Conservation (phyloP, 2,113 vertebrate species). For the Peromyscus maniculatus region DNA sequence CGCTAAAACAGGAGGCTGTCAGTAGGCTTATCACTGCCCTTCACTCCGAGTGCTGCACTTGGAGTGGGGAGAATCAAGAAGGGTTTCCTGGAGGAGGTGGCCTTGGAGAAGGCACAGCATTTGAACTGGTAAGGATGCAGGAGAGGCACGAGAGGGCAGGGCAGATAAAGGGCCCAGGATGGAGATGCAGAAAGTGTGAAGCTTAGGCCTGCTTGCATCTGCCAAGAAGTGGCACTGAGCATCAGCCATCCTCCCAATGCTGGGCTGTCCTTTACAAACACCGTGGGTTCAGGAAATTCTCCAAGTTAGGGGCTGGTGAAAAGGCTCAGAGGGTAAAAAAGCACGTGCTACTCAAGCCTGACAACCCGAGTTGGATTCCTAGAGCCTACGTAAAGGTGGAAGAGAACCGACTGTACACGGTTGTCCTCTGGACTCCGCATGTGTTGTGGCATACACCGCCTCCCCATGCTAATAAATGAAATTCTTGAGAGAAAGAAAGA, state of each 20-base stretch:
- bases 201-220: not conserved
- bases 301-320: not conserved
- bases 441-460: not conserved
- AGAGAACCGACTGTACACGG: not conserved
- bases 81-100: slow-evolving; percentile 23
- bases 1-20: not conserved
- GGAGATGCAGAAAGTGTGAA: not conserved
- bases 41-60: not conserved
- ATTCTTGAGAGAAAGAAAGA: not conserved
- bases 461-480: no score
- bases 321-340: not conserved
- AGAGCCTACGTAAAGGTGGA: not conserved
- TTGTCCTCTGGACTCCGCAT: not conserved
- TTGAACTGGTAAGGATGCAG: not conserved
- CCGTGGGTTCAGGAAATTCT: not conserved
- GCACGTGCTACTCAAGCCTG: not conserved
- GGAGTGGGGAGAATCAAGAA: not conserved
- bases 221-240: not conserved
- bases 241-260: not conserved
- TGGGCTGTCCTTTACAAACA: not conserved
- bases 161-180: not conserved
- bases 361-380: not conserved
- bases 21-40: not conserved
- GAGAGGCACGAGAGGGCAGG: not conserved
- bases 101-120: not conserved